Conservation (phyloP, 1,140 invertebrate species). For the Pachypeltis micranthus region DNA sequence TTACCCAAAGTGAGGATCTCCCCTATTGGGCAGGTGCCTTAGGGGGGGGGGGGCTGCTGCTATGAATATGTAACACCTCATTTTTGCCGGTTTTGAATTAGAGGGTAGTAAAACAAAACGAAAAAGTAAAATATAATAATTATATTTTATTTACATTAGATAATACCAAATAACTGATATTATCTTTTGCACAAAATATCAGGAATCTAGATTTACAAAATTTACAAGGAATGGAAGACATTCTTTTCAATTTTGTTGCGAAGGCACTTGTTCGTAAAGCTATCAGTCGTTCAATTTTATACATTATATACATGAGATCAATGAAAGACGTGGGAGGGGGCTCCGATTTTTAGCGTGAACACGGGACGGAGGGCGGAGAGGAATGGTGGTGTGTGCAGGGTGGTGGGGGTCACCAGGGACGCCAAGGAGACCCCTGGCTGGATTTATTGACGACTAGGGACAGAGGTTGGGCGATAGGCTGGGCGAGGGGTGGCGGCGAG, state of each 20-base stretch:
- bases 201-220: constrained; percentile 14
- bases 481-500: constrained; percentile 23
- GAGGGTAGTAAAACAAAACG: too few relatives aligned
- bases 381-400: too few relatives aligned
- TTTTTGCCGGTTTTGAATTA: too few relatives aligned
- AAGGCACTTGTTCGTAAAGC: constrained; percentile 11
- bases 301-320: constrained; percentile 13
- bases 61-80: too few relatives aligned
- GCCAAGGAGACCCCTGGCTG: constrained; percentile 44
- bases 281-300: constrained; percentile 12
- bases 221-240: constrained; percentile 10
- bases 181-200: too few relatives aligned
- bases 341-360: neutral
- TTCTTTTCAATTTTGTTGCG: neutral
- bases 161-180: too few relatives aligned
- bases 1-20: too few relatives aligned
- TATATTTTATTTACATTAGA: too few relatives aligned
- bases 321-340: neutral
- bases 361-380: neutral
- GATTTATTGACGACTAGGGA: constrained; percentile 52
- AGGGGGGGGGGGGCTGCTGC: too few relatives aligned
- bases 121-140: too few relatives aligned
- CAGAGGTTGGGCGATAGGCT: constrained; percentile 46
- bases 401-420: constrained; percentile 21
- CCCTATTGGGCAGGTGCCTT: too few relatives aligned